A percentile compares a stretch with the other conserved stretches of the same genome.
These are phyloP conservation scores for Ailuropoda melanoleuca DNA, from an alignment of 2,113 vertebrate species.

Conservation along the genomic window DNA sequence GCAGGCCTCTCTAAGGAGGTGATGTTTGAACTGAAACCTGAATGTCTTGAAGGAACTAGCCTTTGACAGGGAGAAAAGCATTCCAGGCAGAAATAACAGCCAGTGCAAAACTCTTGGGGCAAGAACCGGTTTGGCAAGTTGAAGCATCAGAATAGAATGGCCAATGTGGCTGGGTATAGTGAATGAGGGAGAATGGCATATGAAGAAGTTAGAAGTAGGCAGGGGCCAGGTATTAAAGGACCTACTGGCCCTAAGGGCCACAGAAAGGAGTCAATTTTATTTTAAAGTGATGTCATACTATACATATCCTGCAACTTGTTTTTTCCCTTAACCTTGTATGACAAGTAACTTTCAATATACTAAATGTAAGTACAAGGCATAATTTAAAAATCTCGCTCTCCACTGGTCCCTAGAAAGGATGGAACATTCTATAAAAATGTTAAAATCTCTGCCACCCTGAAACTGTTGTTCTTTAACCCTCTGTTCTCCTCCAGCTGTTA, in stretches of 20 bases:
- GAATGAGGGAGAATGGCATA: neutral
- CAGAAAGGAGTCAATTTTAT: conserved; percentile 13
- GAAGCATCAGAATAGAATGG: neutral
- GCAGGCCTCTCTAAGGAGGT: neutral
- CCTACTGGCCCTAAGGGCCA: neutral
- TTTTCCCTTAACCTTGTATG: neutral
- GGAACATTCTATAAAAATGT: neutral
- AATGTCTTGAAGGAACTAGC: neutral
- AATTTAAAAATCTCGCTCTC: neutral
- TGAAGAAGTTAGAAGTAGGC: neutral
- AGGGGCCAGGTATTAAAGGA: neutral
- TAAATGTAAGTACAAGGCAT: conserved; percentile 2
- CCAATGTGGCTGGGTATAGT: neutral
- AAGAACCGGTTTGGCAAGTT: neutral
- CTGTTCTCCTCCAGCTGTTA: neutral
- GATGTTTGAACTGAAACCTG: neutral
- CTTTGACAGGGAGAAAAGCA: neutral
- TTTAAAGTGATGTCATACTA: conserved; percentile 14
- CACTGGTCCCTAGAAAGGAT: neutral
- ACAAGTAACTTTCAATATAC: neutral
- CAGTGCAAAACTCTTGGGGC: neutral
- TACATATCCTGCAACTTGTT: neutral
- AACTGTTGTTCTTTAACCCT: conserved; percentile 14
- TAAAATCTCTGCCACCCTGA: neutral
- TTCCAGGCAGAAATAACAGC: neutral